Conservation (phyloP, 1,140 invertebrate species). For the Aphaenogaster ashmeadi region DNA sequence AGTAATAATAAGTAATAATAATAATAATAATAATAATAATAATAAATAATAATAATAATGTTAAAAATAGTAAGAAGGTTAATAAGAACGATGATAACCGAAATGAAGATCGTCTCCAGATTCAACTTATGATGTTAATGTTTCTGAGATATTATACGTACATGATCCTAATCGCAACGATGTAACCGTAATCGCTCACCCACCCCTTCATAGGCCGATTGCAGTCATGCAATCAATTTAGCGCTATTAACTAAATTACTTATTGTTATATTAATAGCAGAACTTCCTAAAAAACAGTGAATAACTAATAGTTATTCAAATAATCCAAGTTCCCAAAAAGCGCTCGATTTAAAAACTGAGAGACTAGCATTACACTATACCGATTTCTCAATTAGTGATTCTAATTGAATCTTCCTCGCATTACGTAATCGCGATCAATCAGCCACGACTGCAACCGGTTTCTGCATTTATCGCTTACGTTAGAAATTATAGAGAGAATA, state of each 20-base stretch:
- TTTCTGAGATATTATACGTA: slow-evolving; percentile 11
- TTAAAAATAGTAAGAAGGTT: slow-evolving; percentile 19
- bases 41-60: slow-evolving; percentile 22
- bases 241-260: not conserved
- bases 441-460: slow-evolving; percentile 26
- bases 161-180: slow-evolving; percentile 47
- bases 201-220: not conserved
- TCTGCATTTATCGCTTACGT: slow-evolving; percentile 21
- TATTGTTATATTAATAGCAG: not conserved
- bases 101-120: not conserved
- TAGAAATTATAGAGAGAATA: slow-evolving; percentile 55
- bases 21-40: slow-evolving; percentile 33
- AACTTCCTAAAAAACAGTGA: not conserved
- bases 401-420: slow-evolving; percentile 1
- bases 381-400: not conserved
- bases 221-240: slow-evolving; percentile 10
- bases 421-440: not conserved
- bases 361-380: not conserved
- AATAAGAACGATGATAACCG: slow-evolving; percentile 39
- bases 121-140: slow-evolving; percentile 25
- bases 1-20: slow-evolving; percentile 44
- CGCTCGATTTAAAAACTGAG: not conserved
- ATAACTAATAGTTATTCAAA: not conserved
- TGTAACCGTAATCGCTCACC: slow-evolving; percentile 37
- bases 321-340: not conserved